A percentile compares a stretch with the other conserved stretches of the same genome.
Evolutionary conservation across 2,888 invertebrate genomes (phyloP).

Genomic region (Eurytoma adleriae): DNA sequence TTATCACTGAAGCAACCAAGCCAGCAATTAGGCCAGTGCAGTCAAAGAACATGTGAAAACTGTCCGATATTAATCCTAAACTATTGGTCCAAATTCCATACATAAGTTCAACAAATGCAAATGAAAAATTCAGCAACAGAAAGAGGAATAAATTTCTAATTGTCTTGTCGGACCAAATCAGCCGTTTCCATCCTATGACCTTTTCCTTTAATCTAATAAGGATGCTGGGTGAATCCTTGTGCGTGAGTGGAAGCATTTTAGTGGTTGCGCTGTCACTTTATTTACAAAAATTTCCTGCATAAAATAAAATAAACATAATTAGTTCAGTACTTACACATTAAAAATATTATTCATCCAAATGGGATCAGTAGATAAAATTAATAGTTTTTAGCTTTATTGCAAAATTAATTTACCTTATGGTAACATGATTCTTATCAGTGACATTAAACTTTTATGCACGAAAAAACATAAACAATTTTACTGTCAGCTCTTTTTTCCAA

Average conservation of each 20-base stretch:
- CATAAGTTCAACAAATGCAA: conserved; percentile 96
- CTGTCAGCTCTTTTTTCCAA: neutral
- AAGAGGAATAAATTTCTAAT: conserved; percentile 96
- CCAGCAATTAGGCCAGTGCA: conserved; percentile 97
- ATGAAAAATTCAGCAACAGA: conserved; percentile 93
- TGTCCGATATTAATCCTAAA: conserved; percentile 96
- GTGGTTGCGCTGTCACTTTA: conserved; percentile 20
- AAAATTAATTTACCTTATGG: conserved; percentile 29
- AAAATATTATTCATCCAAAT: neutral
- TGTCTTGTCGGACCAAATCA: conserved; percentile 94
- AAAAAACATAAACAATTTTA: neutral
- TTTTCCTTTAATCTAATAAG: conserved; percentile 85
- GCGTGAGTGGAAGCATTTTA: conserved; percentile 85
- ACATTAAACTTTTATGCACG: neutral
- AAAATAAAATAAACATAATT: conserved; percentile 24
- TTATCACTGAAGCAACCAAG: conserved; percentile 95
- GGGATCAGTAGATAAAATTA: neutral
- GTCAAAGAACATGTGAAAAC: conserved; percentile 99
- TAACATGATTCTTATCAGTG: neutral
- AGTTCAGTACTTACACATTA: neutral
- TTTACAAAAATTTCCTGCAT: conserved; percentile 41
- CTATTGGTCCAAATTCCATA: conserved; percentile 95
- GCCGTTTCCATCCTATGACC: conserved; percentile 85
- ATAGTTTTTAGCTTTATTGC: neutral
- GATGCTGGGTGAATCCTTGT: conserved; percentile 83